phyloP scores from a whole-genome alignment of 2,113 vertebrate genomes.

The Okapia johnstoni region DNA sequence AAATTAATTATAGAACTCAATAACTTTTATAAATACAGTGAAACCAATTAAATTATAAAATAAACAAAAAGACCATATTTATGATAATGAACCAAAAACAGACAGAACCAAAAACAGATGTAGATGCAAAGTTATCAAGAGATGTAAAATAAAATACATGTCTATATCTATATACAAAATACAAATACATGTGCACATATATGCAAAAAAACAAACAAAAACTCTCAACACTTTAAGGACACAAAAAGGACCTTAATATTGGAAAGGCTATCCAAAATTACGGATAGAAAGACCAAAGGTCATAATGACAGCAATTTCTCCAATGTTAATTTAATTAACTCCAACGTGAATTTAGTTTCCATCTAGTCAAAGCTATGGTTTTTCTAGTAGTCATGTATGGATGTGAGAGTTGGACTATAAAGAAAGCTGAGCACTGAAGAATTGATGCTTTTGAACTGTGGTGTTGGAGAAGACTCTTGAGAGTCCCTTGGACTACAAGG shows the following conservation, averaged over 20 bases:
- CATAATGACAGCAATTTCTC: background rate
- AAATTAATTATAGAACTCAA: background rate
- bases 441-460: background rate
- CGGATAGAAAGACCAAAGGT: background rate
- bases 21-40: background rate
- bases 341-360: background rate
- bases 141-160: background rate
- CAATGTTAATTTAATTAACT: background rate
- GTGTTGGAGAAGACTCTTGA: background rate
- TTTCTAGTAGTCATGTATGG: background rate
- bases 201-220: background rate
- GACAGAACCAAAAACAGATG: background rate
- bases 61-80: background rate
- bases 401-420: background rate
- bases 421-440: background rate
- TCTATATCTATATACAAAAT: background rate
- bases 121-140: background rate
- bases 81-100: background rate
- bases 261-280: background rate
- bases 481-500: background rate
- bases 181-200: background rate
- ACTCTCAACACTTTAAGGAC: background rate
- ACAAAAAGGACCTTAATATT: background rate
- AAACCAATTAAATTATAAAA: background rate
- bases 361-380: background rate